Percentiles rank a stretch among this genome's conserved stretches.
Conservation (phyloP, 2,888 invertebrate genomes). For the Spodoptera exigua region DNA sequence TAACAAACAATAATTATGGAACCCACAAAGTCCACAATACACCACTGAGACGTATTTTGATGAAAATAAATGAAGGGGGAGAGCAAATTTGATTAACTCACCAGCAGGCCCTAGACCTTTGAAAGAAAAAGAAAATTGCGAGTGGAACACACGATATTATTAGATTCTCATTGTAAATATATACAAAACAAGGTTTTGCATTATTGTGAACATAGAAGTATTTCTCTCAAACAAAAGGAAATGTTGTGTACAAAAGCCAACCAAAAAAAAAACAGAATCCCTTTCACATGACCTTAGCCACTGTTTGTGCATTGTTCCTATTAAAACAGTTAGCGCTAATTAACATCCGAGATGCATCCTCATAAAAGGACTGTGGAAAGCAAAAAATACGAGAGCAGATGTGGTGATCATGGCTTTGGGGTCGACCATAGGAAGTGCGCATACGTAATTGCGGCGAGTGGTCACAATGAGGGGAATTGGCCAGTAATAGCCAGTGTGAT, state of each 20-base stretch:
- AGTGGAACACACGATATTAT: conserved; percentile 21
- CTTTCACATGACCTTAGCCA: conserved; percentile 57
- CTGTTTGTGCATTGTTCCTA: conserved; percentile 60
- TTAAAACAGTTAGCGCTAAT: conserved; percentile 66
- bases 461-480: conserved; percentile 88
- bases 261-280: conserved; percentile 34
- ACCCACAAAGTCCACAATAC: conserved; percentile 64
- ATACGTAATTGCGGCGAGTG: conserved; percentile 86
- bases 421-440: conserved; percentile 84
- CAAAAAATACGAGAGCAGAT: conserved; percentile 76
- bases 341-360: conserved; percentile 70
- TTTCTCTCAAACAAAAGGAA: not conserved
- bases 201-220: conserved; percentile 4
- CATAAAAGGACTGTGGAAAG: conserved; percentile 61
- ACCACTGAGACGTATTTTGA: conserved; percentile 65
- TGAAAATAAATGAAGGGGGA: conserved; percentile 75
- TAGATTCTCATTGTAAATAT: conserved; percentile 19
- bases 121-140: conserved; percentile 46
- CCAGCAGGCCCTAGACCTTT: conserved; percentile 44
- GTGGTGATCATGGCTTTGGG: conserved; percentile 73
- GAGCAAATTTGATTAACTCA: conserved; percentile 73
- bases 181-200: not conserved
- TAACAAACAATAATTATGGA: conserved; percentile 64
- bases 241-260: conserved; percentile 19
- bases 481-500: conserved; percentile 86